Conservation (phyloP, 2,888 invertebrate genomes). For the Parapristionchus giblindavisi region DNA sequence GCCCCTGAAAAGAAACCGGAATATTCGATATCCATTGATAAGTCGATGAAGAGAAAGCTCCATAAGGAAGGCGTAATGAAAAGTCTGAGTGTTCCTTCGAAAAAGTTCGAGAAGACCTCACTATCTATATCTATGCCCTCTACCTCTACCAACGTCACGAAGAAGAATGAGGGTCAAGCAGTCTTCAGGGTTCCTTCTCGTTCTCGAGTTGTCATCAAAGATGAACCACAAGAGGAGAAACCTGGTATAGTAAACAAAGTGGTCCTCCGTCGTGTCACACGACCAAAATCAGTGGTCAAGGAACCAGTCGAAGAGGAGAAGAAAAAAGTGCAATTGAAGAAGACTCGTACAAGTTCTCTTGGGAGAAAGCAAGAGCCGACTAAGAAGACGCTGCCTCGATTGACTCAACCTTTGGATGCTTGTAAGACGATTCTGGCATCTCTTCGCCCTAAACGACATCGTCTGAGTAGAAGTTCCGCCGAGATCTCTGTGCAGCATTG, state of each 20-base stretch:
- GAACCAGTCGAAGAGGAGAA: background rate
- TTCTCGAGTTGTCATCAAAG: background rate
- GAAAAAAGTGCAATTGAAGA: background rate
- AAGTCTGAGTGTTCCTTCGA: constrained; percentile 8
- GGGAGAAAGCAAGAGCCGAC: constrained; percentile 41
- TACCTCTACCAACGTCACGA: background rate
- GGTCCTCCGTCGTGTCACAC: background rate
- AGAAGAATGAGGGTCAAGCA: constrained; percentile 22
- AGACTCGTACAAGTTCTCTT: background rate
- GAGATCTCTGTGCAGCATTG: constrained; percentile 67
- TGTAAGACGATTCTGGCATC: constrained; percentile 33
- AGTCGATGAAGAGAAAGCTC: constrained; percentile 16
- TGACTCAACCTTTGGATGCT: constrained; percentile 11
- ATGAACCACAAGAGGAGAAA: background rate
- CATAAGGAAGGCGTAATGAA: background rate
- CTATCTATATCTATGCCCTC: background rate
- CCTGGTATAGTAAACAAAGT: constrained; percentile 5
- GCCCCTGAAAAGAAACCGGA: background rate
- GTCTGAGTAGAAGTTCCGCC: constrained; percentile 41
- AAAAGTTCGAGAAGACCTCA: background rate
- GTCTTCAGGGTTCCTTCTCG: constrained; percentile 2
- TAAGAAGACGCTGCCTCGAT: constrained; percentile 33
- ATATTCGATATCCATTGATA: background rate
- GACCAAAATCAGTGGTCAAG: constrained; percentile 4
- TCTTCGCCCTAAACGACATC: constrained; percentile 9